phyloP scores from a whole-genome alignment of 2,113 vertebrate species.

The Ariopsis seemanni region DNA sequence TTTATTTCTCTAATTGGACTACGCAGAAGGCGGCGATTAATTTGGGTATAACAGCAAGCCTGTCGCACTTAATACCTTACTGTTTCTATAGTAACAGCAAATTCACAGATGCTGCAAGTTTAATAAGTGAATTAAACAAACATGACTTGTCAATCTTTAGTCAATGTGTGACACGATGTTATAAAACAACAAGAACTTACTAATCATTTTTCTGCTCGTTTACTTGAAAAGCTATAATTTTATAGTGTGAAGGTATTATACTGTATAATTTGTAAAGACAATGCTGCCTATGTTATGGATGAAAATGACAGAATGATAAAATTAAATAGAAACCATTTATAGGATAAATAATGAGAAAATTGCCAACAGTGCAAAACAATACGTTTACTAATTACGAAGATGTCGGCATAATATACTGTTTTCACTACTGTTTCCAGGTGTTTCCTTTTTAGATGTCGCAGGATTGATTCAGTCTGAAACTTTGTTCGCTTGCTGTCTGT shows the following conservation, averaged over 20 bases:
- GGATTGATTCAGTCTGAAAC: background rate
- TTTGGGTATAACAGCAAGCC: background rate
- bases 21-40: background rate
- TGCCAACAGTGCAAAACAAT: background rate
- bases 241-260: background rate
- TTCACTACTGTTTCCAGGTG: background rate
- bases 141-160: too few relatives aligned
- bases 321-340: background rate
- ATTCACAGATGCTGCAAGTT: background rate
- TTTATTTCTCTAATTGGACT: background rate
- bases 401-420: background rate
- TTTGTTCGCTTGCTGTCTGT: background rate
- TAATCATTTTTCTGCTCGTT: background rate
- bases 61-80: too few relatives aligned
- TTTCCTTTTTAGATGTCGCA: background rate
- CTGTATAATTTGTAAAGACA: background rate
- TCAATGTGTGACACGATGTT: background rate
- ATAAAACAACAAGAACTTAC: background rate
- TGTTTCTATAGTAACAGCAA: background rate
- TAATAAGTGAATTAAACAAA: too few relatives aligned
- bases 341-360: background rate
- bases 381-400: background rate
- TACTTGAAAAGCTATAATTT: background rate
- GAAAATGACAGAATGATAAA: background rate
- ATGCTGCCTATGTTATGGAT: background rate